Evolutionary conservation across 2,888 invertebrate species (phyloP), one percentile per base, ranked within the genome.

Genomic region (Strigamia transsilvanica): DNA sequence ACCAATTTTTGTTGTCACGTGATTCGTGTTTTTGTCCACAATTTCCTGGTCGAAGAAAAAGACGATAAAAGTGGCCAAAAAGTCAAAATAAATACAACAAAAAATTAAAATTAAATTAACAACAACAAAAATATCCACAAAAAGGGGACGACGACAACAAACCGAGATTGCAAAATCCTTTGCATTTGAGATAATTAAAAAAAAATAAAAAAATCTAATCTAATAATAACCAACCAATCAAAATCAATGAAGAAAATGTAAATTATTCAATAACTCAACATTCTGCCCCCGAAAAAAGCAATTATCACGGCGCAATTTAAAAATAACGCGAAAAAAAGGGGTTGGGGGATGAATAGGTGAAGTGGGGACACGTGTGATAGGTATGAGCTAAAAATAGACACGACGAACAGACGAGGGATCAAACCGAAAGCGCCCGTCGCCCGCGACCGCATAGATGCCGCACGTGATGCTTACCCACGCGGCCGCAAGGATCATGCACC

Each of bases 1-100:
- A 51, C 51, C 18, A 51, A n/a, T 51, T 51, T n/a, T 51, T 10
- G 51, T 51, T 18, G 51, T 51, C 51, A 51, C 51, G 51, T 51
- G 51, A 51, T 51, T 18, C 12, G 51, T 51, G 51, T 51, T 51
- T 51, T 51, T 51, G 51, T 51, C 51, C 38, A 38, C 51, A 51
- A 18, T 51, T 51, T 51, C 51, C 51, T 51, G 51, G 51, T 51
- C 51, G 51, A 51, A 51, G 51, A 18, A 51, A 27, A 51, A 51
- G 18, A 51, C 15, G 18, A 51, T 51, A 15, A 51, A n/a, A 51
- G 51, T 51, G 15, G 51, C 6, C 10, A 15, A 51, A 51, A 2
- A 51, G 18, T 51, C 3, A 13, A 51, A 51, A 18, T 51, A 51
- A 51, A 51, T 4, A 51, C 2, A 38, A 38, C 2, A 38, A 38